These are phyloP conservation scores for Ctenochaetus hawaiiensis DNA, from an alignment of 2,797 vertebrate species.

Conservation along the genomic window DNA sequence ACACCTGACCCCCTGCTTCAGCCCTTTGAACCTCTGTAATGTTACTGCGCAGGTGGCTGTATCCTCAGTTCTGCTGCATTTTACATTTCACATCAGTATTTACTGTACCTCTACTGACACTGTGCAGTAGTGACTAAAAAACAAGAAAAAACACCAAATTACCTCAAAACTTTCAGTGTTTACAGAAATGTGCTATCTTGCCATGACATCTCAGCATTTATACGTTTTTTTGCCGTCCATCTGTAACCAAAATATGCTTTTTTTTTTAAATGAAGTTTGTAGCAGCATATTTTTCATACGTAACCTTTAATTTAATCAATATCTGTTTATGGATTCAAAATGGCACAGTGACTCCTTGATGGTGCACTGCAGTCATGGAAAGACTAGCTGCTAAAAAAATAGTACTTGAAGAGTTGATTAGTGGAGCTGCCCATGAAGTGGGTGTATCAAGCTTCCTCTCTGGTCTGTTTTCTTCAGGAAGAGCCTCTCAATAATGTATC, in stretches of 20 bases:
- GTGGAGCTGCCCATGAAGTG: conserved; percentile 62
- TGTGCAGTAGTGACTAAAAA: conserved; percentile 51
- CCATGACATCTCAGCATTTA: conserved; percentile 59
- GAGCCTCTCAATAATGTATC: conserved; percentile 86
- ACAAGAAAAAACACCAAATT: conserved; percentile 69
- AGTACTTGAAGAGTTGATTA: conserved; percentile 75
- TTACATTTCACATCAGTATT: conserved; percentile 63
- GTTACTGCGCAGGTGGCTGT: conserved; percentile 32
- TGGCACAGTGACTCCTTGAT: conserved; percentile 59
- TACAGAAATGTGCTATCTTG: conserved; percentile 76
- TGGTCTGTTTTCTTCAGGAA: conserved; percentile 73
- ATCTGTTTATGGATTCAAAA: conserved; percentile 42
- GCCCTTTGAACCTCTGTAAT: conserved; percentile 43
- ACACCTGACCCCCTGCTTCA: conserved; percentile 53
- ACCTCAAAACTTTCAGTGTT: conserved; percentile 82
- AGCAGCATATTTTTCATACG: conserved; percentile 41
- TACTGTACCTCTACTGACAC: conserved; percentile 55
- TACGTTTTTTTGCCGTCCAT: conserved; percentile 71
- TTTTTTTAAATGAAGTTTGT: conserved; percentile 47
- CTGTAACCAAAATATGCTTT: conserved; percentile 69
- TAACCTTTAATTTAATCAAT: conserved; percentile 35
- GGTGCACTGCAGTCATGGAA: conserved; percentile 55
- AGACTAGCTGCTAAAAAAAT: conserved; percentile 72
- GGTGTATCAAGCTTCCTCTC: conserved; percentile 62
- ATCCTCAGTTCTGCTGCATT: conserved; percentile 48